Evolutionary conservation across 2,797 vertebrate species (phyloP), one percentile per base, ranked within the genome.

Genomic region (Oreonectes daqikongensis): DNA sequence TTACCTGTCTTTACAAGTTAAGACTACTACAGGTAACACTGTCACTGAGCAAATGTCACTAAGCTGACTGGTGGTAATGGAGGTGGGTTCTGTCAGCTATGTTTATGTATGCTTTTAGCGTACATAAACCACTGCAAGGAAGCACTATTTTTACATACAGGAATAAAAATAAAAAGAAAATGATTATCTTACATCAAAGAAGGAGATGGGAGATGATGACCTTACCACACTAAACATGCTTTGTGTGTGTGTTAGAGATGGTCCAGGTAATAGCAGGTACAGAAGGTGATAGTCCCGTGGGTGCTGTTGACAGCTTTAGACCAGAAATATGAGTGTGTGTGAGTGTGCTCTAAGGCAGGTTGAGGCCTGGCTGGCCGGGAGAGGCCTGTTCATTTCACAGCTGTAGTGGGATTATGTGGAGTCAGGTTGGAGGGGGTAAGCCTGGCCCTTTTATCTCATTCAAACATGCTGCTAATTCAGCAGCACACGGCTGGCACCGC

Each of bases 401-500:
- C 94, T 93, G 89, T 93, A 92, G 93, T 89, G 92, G 94, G 95
- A 96, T 96, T 96, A 96, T 89, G 82, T 86, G 91, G 84, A 84
- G 92, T 88, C 66, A 92, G 92, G 85, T 91, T 77, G 89, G 85
- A 87, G 93, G 92, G 80, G 93, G 84, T 94, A 95, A 95, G 93
- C 92, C 78, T 84, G 86, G 84, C 90, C 87, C 91, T 95, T 96
- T 96, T 95, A 96, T 96, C 95, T 94, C 94, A 94, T 95, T 95
- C 94, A 93, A 95, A 94, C 95, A 95, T 94, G 93, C 92, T 95
- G 95, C 94, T 95, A 95, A 95, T 95, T 95, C 95, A 95, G 94
- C 95, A 95, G 91, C 93, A 91, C 90, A 86, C 89, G 85, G 85
- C 90, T 90, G 92, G 91, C 90, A 91, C 91, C 83, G 91, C 90